Percentiles rank a stretch among this genome's conserved stretches.
phyloP scores from a whole-genome alignment of 2,113 vertebrate genomes.

The Rhinolophus sinicus region DNA sequence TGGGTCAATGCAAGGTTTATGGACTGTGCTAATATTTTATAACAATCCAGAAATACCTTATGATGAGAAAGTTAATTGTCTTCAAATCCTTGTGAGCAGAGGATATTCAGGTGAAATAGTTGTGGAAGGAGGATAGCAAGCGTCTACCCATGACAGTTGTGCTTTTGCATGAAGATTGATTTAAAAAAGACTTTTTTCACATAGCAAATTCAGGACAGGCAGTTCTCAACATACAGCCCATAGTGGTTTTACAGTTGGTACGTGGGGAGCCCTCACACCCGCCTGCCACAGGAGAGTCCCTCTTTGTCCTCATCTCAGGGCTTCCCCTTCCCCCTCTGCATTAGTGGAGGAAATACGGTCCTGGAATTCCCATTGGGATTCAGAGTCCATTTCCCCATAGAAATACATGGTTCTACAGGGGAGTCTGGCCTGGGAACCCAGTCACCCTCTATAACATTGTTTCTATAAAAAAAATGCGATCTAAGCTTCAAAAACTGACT shows the following conservation, averaged over 20 bases:
- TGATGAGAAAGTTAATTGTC: neutral
- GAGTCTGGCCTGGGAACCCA: neutral
- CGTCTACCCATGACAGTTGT: neutral
- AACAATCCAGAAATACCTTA: slow-evolving; percentile 16
- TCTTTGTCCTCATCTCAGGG: neutral
- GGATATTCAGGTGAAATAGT: neutral
- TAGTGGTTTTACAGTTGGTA: neutral
- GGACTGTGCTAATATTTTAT: neutral
- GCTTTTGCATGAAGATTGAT: neutral
- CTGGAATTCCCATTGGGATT: neutral
- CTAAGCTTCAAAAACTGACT: neutral
- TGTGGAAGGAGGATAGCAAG: neutral
- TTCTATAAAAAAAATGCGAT: neutral
- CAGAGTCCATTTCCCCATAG: neutral
- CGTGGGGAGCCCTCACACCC: neutral
- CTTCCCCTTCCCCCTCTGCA: too few species aligned
- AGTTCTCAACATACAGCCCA: neutral
- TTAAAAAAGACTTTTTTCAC: neutral
- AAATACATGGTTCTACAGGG: neutral
- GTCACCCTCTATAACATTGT: neutral
- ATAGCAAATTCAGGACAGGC: neutral
- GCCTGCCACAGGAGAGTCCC: too few species aligned
- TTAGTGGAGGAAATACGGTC: neutral
- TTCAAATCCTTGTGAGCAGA: neutral
- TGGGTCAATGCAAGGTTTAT: neutral